phyloP scores from a whole-genome alignment of 2,888 invertebrate species.

The Oscheius sp. region DNA sequence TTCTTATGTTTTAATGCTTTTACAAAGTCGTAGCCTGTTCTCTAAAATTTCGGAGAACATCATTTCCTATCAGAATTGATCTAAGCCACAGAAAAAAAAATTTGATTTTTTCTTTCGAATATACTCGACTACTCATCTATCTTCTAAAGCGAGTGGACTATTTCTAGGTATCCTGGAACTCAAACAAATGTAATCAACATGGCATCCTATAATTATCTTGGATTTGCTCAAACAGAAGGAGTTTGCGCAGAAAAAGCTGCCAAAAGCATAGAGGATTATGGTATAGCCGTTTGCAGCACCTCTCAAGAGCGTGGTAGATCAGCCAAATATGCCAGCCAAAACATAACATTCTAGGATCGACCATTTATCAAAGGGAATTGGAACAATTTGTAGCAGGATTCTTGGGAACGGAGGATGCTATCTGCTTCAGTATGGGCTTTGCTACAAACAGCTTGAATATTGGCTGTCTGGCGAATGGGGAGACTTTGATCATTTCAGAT shows the following conservation, averaged over 20 bases:
- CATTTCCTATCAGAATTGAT: too few relatives aligned
- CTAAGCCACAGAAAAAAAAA: too few relatives aligned
- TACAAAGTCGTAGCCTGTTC: too few relatives aligned
- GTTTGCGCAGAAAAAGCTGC: slow-evolving; percentile 83
- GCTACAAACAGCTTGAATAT: slow-evolving; percentile 94
- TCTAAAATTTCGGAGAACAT: too few relatives aligned
- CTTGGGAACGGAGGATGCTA: slow-evolving; percentile 89
- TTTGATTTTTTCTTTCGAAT: too few relatives aligned
- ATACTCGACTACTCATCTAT: too few relatives aligned
- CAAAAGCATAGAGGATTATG: slow-evolving; percentile 78
- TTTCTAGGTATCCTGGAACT: slow-evolving; percentile 44
- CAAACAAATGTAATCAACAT: slow-evolving; percentile 77
- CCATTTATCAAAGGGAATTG: slow-evolving; percentile 81
- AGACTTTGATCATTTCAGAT: slow-evolving; percentile 90
- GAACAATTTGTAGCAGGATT: slow-evolving; percentile 86
- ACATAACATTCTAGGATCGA: slow-evolving; percentile 70
- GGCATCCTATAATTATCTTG: slow-evolving; percentile 97
- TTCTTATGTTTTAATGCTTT: too few relatives aligned
- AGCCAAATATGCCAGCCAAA: slow-evolving; percentile 27
- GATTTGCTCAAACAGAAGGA: slow-evolving; percentile 85
- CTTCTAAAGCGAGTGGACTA: too few relatives aligned
- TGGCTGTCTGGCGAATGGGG: slow-evolving; percentile 82
- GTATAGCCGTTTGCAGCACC: slow-evolving; percentile 78
- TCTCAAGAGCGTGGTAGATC: slow-evolving; percentile 54
- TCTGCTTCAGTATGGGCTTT: slow-evolving; percentile 97